Base-by-base conservation (phyloP, 2,888 invertebrate genomes). In the Orchestes rusci region DNA sequence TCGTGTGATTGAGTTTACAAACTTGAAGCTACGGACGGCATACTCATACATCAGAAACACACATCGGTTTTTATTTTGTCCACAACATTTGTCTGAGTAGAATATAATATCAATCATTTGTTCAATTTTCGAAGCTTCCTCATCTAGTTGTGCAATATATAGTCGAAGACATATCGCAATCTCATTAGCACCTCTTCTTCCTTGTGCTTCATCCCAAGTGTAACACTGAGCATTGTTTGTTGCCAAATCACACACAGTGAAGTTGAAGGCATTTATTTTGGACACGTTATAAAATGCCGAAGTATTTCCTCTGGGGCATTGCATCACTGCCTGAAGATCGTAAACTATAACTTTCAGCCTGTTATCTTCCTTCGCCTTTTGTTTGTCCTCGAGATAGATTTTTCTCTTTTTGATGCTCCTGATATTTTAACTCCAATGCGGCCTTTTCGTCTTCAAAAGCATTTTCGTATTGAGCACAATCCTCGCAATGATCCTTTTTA, bases 221-320 rank as follows among this genome's bases (percentile, higher is more conserved):
- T 36, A 42, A 12, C 46, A 45, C 10, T 28, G 20, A 10, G 41
- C 27, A 27, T 4, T 35, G 17, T 42, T 42, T 15, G 2, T 30
- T 13, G 16, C 32, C 15, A 39, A 16, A 32, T 41, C 34, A 31
- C 16, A 37, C 33, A 41, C 23, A 4, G 36, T 41, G 16, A 46
- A 46, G 31, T 46, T 33, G 28, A 37, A 46, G 18, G 33, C 35
- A 17, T 42, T 42, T 39, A 49, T 30, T 34, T 44, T 39, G 12
- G 38, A 35, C 38, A 42, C 45, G 40, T 47, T 47, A 43, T 47
- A 47, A 39, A 50, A 50, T 16, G 47, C 38, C 7, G 43, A 48
- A 3, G 48, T 31, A 32, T 48, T 19, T 13, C 50, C 50, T 29
- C 36, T 40, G n/a, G 46, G 50, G 17, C 36, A 28, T 8, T 32